Conservation (phyloP, 2,113 vertebrate genomes). For the Gnathonemus longibarbis region DNA sequence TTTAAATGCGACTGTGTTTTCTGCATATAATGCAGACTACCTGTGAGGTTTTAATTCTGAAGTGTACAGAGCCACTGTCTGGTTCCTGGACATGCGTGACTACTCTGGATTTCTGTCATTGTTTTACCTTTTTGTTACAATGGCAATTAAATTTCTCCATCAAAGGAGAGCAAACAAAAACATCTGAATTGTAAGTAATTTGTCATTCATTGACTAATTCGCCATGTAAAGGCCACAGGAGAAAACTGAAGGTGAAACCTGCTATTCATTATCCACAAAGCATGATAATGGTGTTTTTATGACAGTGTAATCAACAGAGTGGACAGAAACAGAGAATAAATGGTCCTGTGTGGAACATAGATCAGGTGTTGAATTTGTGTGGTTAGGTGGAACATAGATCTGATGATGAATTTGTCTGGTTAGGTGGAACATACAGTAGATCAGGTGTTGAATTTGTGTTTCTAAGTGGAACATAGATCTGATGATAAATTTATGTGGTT, state of each 20-base stretch:
- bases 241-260: no score
- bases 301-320: not conserved
- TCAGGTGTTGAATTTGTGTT: not conserved
- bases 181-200: not conserved
- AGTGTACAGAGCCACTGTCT: slow-evolving; percentile 1
- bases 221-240: not conserved
- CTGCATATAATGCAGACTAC: slow-evolving; percentile 18
- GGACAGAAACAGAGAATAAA: not conserved
- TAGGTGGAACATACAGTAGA: not conserved
- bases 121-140: slow-evolving; percentile 11
- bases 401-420: not conserved
- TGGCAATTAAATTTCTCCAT: slow-evolving; percentile 6
- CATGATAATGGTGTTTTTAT: not conserved
- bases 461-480: no score
- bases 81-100: not conserved
- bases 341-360: not conserved
- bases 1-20: slow-evolving; percentile 19
- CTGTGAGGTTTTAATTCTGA: slow-evolving; percentile 16
- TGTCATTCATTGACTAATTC: not conserved
- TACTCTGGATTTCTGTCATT: slow-evolving; percentile 4
- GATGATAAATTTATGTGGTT: not conserved
- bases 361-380: not conserved
- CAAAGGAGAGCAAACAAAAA: not conserved
- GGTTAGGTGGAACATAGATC: not conserved
- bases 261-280: not conserved